phyloP scores from a whole-genome alignment of 2,888 invertebrate species.

The Tinea trinotella region DNA sequence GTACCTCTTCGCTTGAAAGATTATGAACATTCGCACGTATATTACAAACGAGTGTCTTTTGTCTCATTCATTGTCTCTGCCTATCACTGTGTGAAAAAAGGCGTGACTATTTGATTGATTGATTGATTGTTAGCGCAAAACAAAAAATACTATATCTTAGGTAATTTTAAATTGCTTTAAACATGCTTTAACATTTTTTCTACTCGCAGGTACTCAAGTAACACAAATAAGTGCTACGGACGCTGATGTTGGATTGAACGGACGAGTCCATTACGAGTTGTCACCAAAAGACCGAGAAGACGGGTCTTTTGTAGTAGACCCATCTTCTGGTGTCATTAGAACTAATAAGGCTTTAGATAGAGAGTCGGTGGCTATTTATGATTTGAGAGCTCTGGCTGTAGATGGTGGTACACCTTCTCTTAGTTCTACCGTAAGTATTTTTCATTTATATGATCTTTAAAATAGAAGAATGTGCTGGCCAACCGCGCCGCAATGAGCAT shows the following conservation, averaged over 20 bases:
- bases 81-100: too few relatives aligned
- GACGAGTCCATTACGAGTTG: constrained; percentile 85
- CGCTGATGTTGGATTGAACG: constrained; percentile 89
- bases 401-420: constrained; percentile 89
- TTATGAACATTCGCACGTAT: too few relatives aligned
- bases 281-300: constrained; percentile 83
- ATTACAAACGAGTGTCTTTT: too few relatives aligned
- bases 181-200: too few relatives aligned
- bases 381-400: constrained; percentile 87
- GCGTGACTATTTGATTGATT: too few relatives aligned
- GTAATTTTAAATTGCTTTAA: neutral
- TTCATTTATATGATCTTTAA: too few relatives aligned
- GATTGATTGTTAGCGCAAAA: neutral
- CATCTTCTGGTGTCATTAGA: constrained; percentile 91
- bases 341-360: constrained; percentile 92
- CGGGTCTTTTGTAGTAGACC: constrained; percentile 93
- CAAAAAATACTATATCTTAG: neutral
- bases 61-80: too few relatives aligned
- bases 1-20: too few relatives aligned
- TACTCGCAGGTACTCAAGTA: constrained; percentile 75
- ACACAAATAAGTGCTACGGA: constrained; percentile 86
- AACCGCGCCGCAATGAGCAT: too few relatives aligned
- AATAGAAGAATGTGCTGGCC: too few relatives aligned
- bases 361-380: constrained; percentile 89
- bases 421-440: constrained; percentile 67